Percentiles rank a stretch among this genome's conserved stretches.
Conservation (phyloP, 1,140 invertebrate genomes). For the Sminthurinus signatus region DNA sequence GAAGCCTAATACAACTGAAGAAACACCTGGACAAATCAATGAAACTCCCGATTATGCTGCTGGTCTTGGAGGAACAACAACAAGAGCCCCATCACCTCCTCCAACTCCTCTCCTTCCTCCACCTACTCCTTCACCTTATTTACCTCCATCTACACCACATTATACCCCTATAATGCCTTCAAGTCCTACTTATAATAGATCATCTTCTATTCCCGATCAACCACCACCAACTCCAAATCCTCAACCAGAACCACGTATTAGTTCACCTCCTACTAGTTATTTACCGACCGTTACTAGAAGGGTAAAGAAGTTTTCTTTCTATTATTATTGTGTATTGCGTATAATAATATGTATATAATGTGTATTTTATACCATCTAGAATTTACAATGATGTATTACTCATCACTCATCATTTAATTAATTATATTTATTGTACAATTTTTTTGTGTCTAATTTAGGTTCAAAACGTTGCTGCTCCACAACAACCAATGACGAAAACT, state of each 20-base stretch:
- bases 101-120: slow-evolving; percentile 17
- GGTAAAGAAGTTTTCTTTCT: no score
- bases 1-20: slow-evolving; percentile 47
- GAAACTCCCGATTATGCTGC: slow-evolving; percentile 71
- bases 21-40: slow-evolving; percentile 41
- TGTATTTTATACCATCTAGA: no score
- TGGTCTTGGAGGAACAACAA: slow-evolving; percentile 54
- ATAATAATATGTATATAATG: no score
- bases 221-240: slow-evolving; percentile 28
- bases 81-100: slow-evolving; percentile 22
- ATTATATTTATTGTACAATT: no score
- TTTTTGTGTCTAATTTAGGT: no score
- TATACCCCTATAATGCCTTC: slow-evolving; percentile 44
- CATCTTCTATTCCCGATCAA: slow-evolving; percentile 20
- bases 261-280: background rate
- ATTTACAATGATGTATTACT: no score
- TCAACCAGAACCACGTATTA: slow-evolving; percentile 19
- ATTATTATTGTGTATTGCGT: no score
- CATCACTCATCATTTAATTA: no score
- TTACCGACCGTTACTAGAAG: no score
- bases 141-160: slow-evolving; percentile 47
- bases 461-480: background rate
- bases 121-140: slow-evolving; percentile 45
- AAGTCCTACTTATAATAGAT: background rate
- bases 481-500: slow-evolving; percentile 38